Evolutionary conservation across 1,140 invertebrate genomes (phyloP).

Genomic region (Rhopalosiphum maidis): DNA sequence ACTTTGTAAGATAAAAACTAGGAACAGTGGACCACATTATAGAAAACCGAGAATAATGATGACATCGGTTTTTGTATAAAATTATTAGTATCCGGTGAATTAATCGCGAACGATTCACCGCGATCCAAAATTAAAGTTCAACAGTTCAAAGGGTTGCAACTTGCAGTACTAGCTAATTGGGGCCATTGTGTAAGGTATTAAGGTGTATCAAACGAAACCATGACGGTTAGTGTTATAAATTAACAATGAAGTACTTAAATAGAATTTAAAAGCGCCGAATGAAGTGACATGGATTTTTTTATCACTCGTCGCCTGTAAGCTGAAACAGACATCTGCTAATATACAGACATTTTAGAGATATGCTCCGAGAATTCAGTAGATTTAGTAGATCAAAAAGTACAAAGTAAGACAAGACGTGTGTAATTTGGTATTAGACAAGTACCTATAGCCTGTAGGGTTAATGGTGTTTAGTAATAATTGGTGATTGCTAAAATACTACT

Average conservation of each 20-base stretch:
- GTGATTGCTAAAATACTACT: neutral
- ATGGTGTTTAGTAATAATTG: neutral
- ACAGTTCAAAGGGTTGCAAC: too few relatives aligned
- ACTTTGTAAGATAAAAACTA: too few relatives aligned
- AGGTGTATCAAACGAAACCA: neutral
- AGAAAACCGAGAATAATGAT: neutral
- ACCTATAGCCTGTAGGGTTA: neutral
- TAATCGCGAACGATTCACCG: too few relatives aligned
- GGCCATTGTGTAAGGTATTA: neutral
- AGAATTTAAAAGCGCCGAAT: neutral
- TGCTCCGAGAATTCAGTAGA: too few relatives aligned
- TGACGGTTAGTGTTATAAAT: neutral
- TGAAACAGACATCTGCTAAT: neutral
- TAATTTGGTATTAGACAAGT: neutral
- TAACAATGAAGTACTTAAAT: too few relatives aligned
- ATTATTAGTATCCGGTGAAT: too few relatives aligned
- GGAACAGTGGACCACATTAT: neutral
- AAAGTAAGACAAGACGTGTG: neutral
- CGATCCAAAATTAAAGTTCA: neutral
- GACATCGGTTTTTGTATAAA: neutral
- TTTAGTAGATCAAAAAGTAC: neutral
- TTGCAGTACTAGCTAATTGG: too few relatives aligned
- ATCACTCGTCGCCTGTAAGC: neutral
- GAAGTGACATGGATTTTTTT: neutral
- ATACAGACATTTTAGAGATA: neutral